Conservation (phyloP, 2,113 vertebrate genomes). For the Python bivittatus region DNA sequence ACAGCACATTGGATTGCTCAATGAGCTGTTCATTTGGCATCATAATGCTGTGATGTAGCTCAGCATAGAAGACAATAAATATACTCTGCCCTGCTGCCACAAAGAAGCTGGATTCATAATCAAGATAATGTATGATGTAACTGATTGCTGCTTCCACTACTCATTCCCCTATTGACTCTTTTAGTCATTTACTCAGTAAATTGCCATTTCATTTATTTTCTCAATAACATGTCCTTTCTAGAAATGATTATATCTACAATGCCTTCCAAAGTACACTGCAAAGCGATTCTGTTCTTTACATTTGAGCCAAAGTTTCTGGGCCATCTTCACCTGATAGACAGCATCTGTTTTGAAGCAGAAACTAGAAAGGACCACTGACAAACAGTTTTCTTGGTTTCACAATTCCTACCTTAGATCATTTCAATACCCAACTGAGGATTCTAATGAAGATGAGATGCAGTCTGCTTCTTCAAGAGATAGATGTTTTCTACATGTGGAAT, state of each 20-base stretch:
- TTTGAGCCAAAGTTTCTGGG: neutral
- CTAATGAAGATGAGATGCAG: neutral
- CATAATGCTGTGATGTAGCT: neutral
- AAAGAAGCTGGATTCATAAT: neutral
- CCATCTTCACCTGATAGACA: neutral
- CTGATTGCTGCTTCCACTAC: neutral
- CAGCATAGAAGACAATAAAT: neutral
- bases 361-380: neutral
- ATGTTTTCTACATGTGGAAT: neutral
- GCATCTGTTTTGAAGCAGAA: neutral
- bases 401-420: neutral
- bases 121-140: neutral
- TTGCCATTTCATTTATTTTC: neutral
- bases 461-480: neutral
- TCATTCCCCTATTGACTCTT: neutral
- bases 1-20: neutral
- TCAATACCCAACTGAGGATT: neutral
- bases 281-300: neutral
- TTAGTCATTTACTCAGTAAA: neutral
- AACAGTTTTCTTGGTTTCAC: neutral
- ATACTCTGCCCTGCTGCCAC: neutral
- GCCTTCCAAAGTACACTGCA: neutral
- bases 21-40: neutral
- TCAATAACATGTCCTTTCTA: neutral
- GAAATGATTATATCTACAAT: neutral